Percentiles rank a stretch among this genome's conserved stretches.
phyloP scores from a whole-genome alignment of 2,888 invertebrate genomes.

The Trichacis sp. region DNA sequence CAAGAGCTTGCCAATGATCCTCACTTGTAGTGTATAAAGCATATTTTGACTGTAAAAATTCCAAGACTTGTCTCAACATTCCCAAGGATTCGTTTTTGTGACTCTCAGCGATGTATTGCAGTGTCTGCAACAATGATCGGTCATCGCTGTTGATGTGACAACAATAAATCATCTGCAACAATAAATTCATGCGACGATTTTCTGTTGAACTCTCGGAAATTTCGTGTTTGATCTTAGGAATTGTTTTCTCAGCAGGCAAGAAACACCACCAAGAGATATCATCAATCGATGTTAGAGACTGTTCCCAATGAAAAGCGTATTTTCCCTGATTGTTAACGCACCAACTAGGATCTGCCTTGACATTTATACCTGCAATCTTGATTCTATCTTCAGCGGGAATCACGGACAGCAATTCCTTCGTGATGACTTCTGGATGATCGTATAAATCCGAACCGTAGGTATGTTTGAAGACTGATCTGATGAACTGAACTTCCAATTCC shows the following conservation, averaged over 20 bases:
- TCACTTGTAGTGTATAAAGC: no score
- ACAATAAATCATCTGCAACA: slow-evolving; percentile 52
- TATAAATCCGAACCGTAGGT: slow-evolving; percentile 47
- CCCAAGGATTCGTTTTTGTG: slow-evolving; percentile 63
- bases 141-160: slow-evolving; percentile 60
- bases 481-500: slow-evolving; percentile 36
- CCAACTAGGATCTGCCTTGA: no score
- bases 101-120: slow-evolving; percentile 53
- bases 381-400: slow-evolving; percentile 51
- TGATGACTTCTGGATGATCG: slow-evolving; percentile 36
- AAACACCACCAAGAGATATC: slow-evolving; percentile 63
- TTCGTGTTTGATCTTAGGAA: slow-evolving; percentile 48
- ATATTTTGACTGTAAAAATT: no score
- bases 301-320: no score
- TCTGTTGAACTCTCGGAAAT: slow-evolving; percentile 41
- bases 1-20: no score
- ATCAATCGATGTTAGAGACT: no score
- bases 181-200: slow-evolving; percentile 35
- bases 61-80: no score
- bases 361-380: slow-evolving; percentile 46
- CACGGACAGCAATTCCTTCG: slow-evolving; percentile 38
- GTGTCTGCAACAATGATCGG: slow-evolving; percentile 46
- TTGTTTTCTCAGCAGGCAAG: slow-evolving; percentile 46
- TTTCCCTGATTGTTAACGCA: no score
- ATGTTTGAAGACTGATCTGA: slow-evolving; percentile 46